Evolutionary conservation across 2,797 vertebrate genomes (phyloP).

Genomic region (Peromyscus aztecus): DNA sequence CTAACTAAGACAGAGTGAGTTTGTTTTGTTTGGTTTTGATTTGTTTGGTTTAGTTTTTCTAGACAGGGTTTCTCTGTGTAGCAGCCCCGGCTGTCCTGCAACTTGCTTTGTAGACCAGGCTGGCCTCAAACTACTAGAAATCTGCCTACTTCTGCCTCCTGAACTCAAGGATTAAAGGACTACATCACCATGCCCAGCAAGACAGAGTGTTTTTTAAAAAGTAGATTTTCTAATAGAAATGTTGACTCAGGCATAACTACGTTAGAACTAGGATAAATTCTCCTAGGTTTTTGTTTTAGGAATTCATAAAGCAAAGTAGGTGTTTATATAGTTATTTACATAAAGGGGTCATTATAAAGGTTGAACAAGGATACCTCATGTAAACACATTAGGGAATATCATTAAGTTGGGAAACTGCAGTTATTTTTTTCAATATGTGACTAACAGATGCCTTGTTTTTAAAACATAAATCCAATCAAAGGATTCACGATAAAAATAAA

Average conservation of each 20-base stretch:
- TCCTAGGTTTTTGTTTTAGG: background rate
- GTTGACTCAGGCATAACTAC: background rate
- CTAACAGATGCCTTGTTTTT: background rate
- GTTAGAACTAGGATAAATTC: background rate
- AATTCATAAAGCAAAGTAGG: conserved; percentile 33
- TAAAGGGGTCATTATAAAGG: conserved; percentile 34
- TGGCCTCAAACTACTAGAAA: background rate
- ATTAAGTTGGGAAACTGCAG: background rate
- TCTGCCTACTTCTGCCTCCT: background rate
- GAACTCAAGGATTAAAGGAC: background rate
- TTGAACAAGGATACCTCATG: conserved; percentile 19
- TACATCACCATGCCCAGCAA: background rate
- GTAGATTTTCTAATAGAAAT: conserved; percentile 15
- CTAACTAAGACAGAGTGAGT: background rate
- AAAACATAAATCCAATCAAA: conserved; percentile 47
- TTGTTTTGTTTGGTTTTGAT: background rate
- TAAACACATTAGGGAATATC: background rate
- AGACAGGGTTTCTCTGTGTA: background rate
- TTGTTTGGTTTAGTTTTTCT: background rate
- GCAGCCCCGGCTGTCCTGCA: background rate
- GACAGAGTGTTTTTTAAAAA: background rate
- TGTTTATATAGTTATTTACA: conserved; percentile 16
- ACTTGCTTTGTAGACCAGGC: background rate
- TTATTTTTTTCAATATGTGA: background rate
- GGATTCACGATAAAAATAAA: background rate